Conservation (phyloP, 2,888 invertebrate species). For the Coecobrya sp. region DNA sequence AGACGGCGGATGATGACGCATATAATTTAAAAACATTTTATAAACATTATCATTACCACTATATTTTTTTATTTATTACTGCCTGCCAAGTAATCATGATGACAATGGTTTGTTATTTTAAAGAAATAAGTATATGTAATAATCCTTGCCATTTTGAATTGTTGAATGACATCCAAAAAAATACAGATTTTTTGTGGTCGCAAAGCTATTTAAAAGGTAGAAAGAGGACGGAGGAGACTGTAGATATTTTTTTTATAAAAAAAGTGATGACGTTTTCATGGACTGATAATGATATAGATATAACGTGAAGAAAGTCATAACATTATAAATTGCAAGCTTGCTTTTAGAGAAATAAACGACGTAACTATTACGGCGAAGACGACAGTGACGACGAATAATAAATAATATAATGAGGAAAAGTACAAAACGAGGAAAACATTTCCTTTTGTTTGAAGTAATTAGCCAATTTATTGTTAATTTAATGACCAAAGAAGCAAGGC, state of each 20-base stretch:
- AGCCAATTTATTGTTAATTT: too few species aligned
- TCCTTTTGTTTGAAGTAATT: too few species aligned
- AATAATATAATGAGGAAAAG: too few species aligned
- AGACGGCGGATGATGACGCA: slow-evolving; percentile 52
- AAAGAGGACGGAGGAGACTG: background rate
- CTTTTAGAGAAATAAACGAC: too few species aligned
- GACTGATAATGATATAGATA: background rate
- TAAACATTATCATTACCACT: background rate
- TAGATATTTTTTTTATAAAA: background rate
- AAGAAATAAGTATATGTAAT: background rate
- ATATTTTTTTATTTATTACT: background rate
- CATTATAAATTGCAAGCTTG: background rate
- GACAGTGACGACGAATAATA: too few species aligned
- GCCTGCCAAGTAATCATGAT: slow-evolving; percentile 22
- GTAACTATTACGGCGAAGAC: too few species aligned
- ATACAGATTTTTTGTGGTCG: background rate
- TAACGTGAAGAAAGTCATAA: slow-evolving; percentile 1
- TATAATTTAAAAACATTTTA: background rate
- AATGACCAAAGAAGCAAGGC: too few species aligned
- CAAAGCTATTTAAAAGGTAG: background rate
- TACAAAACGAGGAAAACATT: too few species aligned
- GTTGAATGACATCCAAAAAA: slow-evolving; percentile 10
- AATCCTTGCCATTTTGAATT: background rate
- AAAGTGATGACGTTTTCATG: background rate
- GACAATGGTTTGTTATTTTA: background rate